Conservation (phyloP, 2,113 vertebrate genomes). For the Sula dactylatra region DNA sequence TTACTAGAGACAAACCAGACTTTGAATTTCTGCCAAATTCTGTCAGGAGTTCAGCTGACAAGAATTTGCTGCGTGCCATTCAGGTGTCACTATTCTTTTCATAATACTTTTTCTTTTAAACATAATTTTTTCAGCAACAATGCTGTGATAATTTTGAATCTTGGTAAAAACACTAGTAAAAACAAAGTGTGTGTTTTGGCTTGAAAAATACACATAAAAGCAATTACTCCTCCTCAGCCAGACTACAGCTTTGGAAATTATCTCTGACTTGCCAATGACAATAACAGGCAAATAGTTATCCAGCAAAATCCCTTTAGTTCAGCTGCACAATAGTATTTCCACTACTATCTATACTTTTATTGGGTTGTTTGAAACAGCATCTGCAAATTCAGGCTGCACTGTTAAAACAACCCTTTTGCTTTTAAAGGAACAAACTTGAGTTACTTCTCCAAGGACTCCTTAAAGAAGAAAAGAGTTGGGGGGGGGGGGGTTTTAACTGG, state of each 20-base stretch:
- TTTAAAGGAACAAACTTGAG: background rate
- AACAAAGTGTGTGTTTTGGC: background rate
- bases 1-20: constrained; percentile 39
- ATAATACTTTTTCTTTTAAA: background rate
- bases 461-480: background rate
- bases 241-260: background rate
- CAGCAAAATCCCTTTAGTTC: constrained; percentile 8
- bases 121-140: background rate
- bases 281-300: background rate
- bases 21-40: constrained; percentile 21
- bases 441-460: background rate
- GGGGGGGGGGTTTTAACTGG: background rate
- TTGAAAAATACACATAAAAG: constrained; percentile 24
- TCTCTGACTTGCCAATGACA: background rate
- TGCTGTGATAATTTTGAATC: background rate
- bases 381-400: background rate
- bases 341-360: background rate
- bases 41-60: constrained; percentile 12
- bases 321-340: background rate
- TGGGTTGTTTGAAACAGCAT: background rate
- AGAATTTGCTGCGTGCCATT: background rate
- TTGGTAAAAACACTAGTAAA: background rate
- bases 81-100: constrained; percentile 11
- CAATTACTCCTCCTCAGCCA: constrained; percentile 5
- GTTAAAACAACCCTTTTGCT: background rate